Base-by-base conservation (phyloP, 2,888 invertebrate species). In the Drosophila leonis region DNA sequence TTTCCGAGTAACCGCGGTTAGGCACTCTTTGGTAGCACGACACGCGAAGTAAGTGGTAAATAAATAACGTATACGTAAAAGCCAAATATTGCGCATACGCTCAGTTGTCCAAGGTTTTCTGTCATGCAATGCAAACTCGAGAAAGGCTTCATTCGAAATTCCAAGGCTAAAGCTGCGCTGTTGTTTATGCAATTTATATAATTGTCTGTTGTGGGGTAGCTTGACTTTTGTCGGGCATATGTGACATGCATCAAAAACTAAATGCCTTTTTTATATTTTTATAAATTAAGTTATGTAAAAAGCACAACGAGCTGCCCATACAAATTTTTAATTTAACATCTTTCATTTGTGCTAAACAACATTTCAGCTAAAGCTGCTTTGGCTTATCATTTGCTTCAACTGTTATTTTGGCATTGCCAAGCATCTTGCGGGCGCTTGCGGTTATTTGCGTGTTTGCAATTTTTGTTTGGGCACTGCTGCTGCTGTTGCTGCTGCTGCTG, bases 391-490 rank as follows among this genome's bases (percentile, higher is more conserved):
- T 49, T 27, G 27, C 24, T 29, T 44, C 24, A n/a, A 20, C 46
- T 61, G 61, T 63, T 77, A 44, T 66, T 63, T 63, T 24, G 49
- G 67, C 49, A 49, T 42, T 59, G 65, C 44, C 31, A 48, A 56
- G 61, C 65, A 29, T 61, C 77, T 67, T 46, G 46, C 24, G 70
- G 70, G 60, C 61, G 42, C 54, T 39, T 73, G 80, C 55, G 77
- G 79, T 72, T 83, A 83, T 84, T 84, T 84, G 81, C 83, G 72
- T 78, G 79, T 79, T 79, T 77, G 81, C 84, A 84, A 82, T 83
- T 84, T 84, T 85, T 80, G 78, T 71, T 75, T 72, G 52, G 73
- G 44, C 44, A 44, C 72, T 57, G 2, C 49, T 31, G 10, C 74
- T 62, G 81, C 49, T 31, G 10, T 72, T 62, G 81, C 79, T 74